Conservation (phyloP, 2,797 vertebrate genomes). For the Melanotaenia trifasciata region DNA sequence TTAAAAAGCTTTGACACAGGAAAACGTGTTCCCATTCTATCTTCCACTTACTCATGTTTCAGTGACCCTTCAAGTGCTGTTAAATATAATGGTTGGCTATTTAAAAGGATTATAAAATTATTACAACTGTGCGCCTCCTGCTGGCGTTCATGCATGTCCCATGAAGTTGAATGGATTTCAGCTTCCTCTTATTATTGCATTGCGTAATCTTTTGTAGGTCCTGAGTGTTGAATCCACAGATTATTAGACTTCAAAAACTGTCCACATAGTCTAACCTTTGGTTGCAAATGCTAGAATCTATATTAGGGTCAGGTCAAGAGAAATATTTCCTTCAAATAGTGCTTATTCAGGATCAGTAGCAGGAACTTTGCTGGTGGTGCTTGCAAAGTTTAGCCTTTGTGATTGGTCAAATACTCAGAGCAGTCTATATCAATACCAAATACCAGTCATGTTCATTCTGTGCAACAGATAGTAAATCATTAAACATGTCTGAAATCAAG, state of each 20-base stretch:
- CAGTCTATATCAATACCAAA: too few relatives aligned
- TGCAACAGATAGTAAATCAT: too few relatives aligned
- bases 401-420: not conserved
- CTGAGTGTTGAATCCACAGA: not conserved
- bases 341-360: too few relatives aligned
- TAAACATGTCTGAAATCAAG: too few relatives aligned
- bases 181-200: not conserved
- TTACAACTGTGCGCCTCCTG: not conserved
- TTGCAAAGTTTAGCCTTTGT: not conserved
- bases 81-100: not conserved
- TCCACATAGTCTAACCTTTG: not conserved
- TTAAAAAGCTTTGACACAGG: not conserved
- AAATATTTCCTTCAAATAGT: not conserved
- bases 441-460: not conserved
- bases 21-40: not conserved
- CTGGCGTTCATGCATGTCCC: not conserved
- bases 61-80: not conserved
- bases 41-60: not conserved
- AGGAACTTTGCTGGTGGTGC: not conserved
- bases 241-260: not conserved
- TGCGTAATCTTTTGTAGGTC: not conserved
- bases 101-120: not conserved
- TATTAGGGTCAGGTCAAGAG: too few relatives aligned
- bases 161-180: not conserved
- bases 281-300: too few relatives aligned